Conservation (phyloP, 2,888 invertebrate species). For the Polia nebulosa region DNA sequence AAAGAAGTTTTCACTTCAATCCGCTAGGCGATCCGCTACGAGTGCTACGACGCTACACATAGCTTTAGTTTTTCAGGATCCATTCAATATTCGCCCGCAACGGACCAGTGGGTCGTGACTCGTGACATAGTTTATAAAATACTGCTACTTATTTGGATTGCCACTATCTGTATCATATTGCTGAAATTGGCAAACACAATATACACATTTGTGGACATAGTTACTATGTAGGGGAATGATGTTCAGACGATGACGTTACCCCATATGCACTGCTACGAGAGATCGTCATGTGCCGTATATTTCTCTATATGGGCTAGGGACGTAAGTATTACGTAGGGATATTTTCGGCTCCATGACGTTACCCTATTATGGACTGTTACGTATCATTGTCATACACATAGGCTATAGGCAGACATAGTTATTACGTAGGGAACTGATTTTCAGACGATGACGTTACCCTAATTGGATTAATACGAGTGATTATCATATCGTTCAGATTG, state of each 20-base stretch:
- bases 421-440: background rate
- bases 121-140: too few relatives aligned
- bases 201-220: background rate
- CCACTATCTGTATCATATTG: too few relatives aligned
- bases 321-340: too few relatives aligned
- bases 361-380: background rate
- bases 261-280: constrained; percentile 2
- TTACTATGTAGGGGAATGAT: background rate
- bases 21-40: too few relatives aligned
- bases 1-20: too few relatives aligned
- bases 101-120: too few relatives aligned
- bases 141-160: too few relatives aligned
- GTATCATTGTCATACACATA: background rate
- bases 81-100: background rate
- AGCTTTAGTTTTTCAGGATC: background rate
- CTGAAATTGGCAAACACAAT: background rate
- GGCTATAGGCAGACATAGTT: background rate
- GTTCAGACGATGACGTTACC: too few relatives aligned
- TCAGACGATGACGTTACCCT: background rate
- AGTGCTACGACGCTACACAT: too few relatives aligned
- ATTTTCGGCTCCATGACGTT: constrained; percentile 8
- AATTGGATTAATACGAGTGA: background rate
- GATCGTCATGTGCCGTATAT: background rate
- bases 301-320: too few relatives aligned
- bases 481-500: too few relatives aligned